A percentile compares a stretch with the other conserved stretches of the same genome.
These are phyloP conservation scores for Macrophya annulata DNA, from an alignment of 2,888 invertebrate genomes.

Conservation along the genomic window DNA sequence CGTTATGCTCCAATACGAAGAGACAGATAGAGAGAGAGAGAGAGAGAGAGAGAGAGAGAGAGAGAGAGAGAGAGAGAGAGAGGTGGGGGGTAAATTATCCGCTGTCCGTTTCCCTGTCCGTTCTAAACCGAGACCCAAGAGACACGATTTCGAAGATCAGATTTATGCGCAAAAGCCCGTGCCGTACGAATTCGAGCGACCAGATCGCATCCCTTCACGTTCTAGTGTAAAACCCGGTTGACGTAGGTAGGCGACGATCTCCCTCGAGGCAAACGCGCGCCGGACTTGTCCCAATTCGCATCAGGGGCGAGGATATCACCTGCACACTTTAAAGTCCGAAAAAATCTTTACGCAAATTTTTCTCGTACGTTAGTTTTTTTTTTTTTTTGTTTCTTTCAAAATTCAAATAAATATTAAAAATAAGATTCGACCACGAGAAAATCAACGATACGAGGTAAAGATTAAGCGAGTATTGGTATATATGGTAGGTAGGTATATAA, in stretches of 20 bases:
- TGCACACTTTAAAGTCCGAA: not conserved
- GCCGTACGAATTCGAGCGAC: conserved; percentile 1
- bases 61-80: too few species aligned
- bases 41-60: too few species aligned
- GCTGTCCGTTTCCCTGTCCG: conserved; percentile 23
- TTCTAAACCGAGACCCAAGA: conserved; percentile 1
- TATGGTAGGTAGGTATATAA: too few species aligned
- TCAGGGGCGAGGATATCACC: not conserved
- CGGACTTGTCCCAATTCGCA: conserved; percentile 16
- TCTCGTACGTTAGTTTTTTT: not conserved
- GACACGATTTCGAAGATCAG: conserved; percentile 70
- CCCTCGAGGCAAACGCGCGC: conserved; percentile 72
- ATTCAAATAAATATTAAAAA: not conserved
- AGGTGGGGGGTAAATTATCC: not conserved
- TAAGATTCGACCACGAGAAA: not conserved
- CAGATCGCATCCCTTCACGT: not conserved
- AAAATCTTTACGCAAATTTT: not conserved
- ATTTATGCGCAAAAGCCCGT: conserved; percentile 79
- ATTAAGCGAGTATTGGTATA: conserved; percentile 64
- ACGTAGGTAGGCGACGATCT: conserved; percentile 73
- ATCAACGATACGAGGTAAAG: conserved; percentile 50
- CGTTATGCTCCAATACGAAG: too few species aligned
- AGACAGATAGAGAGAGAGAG: too few species aligned
- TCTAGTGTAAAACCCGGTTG: conserved; percentile 63
- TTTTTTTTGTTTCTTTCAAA: not conserved